Conservation (phyloP, 1,140 invertebrate species). For the Drosophila orena region DNA sequence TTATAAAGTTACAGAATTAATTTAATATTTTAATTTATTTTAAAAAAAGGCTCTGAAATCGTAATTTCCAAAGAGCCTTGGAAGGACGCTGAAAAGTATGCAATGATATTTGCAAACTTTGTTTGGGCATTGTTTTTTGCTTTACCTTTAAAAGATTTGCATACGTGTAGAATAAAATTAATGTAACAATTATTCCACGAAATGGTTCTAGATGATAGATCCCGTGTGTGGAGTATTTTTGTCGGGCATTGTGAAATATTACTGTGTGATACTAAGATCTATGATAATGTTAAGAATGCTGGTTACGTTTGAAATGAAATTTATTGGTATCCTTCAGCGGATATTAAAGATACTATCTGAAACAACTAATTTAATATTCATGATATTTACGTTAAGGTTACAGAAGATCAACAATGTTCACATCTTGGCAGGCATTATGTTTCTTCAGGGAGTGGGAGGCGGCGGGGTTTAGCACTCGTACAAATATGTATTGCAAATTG, state of each 20-base stretch:
- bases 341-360: background rate
- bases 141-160: no score
- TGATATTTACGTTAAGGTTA: background rate
- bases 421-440: slow-evolving; percentile 6
- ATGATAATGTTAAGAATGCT: background rate
- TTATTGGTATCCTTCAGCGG: background rate
- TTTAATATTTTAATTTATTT: background rate
- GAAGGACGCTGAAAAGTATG: background rate
- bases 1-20: slow-evolving; percentile 5
- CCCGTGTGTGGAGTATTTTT: no score
- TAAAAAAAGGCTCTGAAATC: background rate
- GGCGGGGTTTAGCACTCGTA: slow-evolving; percentile 42
- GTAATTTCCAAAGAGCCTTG: background rate
- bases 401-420: background rate
- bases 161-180: no score
- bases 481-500: slow-evolving; percentile 80
- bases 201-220: no score
- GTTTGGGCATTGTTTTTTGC: background rate
- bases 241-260: background rate
- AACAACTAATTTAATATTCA: background rate
- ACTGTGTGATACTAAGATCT: background rate
- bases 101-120: background rate
- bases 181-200: no score
- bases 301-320: background rate
- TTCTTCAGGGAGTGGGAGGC: slow-evolving; percentile 9